Evolutionary conservation across 2,888 invertebrate species (phyloP).

Genomic region (Pammene fasciana): DNA sequence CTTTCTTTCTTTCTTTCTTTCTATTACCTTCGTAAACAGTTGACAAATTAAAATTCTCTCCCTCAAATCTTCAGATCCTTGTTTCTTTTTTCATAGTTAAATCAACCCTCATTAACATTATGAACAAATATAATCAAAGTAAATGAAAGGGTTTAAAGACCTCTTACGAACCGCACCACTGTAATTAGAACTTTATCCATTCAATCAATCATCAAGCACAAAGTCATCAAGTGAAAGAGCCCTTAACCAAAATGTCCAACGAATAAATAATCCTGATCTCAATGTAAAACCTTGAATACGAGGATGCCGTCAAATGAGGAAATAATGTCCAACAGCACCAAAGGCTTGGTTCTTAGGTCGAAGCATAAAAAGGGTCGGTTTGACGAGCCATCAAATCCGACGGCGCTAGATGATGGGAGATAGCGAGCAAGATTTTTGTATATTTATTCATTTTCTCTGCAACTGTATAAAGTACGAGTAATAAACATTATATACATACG

Average conservation of each 20-base stretch:
- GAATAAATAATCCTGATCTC: constrained; percentile 21
- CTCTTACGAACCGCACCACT: neutral
- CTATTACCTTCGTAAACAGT: too few relatives aligned
- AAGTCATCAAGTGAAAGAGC: constrained; percentile 1
- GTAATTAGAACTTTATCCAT: neutral
- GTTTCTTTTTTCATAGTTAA: too few relatives aligned
- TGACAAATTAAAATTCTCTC: too few relatives aligned
- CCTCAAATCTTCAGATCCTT: too few relatives aligned
- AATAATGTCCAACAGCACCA: constrained; percentile 34
- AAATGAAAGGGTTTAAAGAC: neutral
- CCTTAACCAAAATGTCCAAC: constrained; percentile 5
- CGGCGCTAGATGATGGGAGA: neutral
- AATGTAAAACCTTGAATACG: constrained; percentile 33
- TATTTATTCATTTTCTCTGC: neutral
- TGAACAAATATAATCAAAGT: neutral
- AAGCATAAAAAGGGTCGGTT: constrained; percentile 39
- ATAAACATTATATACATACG: too few relatives aligned
- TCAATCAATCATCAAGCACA: constrained; percentile 6
- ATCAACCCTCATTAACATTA: neutral
- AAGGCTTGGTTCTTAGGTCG: constrained; percentile 34
- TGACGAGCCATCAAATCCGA: constrained; percentile 34
- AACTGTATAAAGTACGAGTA: too few relatives aligned
- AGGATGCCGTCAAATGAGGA: constrained; percentile 32
- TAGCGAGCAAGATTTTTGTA: neutral
- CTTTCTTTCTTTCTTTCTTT: too few relatives aligned